Percentiles rank a stretch among this genome's conserved stretches.
These are phyloP conservation scores for Phylloscopus trochilus DNA, from an alignment of 2,113 vertebrate species.

Conservation along the genomic window DNA sequence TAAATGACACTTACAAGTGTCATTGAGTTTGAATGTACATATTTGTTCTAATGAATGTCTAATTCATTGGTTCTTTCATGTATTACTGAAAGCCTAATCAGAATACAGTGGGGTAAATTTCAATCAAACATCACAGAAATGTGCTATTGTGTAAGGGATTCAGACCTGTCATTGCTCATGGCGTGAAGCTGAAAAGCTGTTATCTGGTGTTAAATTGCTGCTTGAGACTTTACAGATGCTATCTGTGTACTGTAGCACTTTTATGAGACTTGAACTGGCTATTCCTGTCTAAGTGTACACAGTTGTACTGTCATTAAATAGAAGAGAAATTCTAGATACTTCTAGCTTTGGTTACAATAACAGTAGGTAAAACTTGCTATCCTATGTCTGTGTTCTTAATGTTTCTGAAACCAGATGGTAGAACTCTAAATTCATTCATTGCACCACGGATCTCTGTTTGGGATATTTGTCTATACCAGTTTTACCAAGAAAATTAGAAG, in stretches of 20 bases:
- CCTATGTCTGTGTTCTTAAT: background rate
- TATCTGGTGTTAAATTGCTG: background rate
- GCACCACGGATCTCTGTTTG: background rate
- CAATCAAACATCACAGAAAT: background rate
- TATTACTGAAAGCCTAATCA: background rate
- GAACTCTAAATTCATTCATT: background rate
- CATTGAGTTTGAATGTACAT: background rate
- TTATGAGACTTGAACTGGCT: background rate
- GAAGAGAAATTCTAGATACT: background rate
- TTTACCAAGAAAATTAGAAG: background rate
- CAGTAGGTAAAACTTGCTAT: background rate
- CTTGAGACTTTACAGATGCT: background rate
- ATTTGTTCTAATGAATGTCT: background rate
- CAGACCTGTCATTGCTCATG: background rate
- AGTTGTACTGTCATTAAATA: background rate
- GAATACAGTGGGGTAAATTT: background rate
- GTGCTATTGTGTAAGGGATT: background rate
- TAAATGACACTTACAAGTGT: background rate
- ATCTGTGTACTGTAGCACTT: background rate
- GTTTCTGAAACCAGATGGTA: background rate
- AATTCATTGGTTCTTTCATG: background rate
- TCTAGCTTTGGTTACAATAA: background rate
- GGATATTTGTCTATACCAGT: background rate
- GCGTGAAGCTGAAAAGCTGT: background rate
- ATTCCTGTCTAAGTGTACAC: background rate